phyloP scores from a whole-genome alignment of 92 coral and sea anemone species.

The Chrysogorgia sp. region DNA sequence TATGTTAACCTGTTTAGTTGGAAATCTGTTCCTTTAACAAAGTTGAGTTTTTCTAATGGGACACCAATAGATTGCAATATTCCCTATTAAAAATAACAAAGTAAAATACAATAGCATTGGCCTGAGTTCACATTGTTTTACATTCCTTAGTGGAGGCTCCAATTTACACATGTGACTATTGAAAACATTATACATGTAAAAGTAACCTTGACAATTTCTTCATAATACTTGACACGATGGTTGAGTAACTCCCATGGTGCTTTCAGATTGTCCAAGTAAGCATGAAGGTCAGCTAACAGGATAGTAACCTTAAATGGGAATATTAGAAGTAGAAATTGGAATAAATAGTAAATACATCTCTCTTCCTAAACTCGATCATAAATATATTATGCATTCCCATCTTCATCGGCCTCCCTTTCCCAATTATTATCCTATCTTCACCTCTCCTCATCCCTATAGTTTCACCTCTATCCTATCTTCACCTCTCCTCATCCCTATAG shows the following conservation, averaged over 20 bases:
- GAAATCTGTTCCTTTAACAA: conserved; percentile 88
- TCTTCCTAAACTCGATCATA: background rate
- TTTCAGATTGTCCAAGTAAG: conserved; percentile 90
- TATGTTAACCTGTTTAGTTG: conserved; percentile 90
- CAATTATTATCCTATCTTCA: too few relatives aligned
- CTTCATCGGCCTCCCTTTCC: too few relatives aligned
- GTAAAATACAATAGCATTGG: background rate
- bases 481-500: too few relatives aligned
- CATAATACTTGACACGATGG: conserved; percentile 87
- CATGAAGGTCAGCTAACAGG: conserved; percentile 94
- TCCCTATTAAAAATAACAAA: conserved; percentile 57
- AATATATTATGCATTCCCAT: too few relatives aligned
- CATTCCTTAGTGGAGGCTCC: background rate
- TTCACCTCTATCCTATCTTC: too few relatives aligned
- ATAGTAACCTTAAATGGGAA: conserved; percentile 72
- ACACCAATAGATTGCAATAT: conserved; percentile 91
- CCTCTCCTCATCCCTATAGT: too few relatives aligned
- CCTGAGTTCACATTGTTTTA: too few relatives aligned
- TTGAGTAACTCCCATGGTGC: conserved; percentile 97
- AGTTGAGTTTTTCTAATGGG: conserved; percentile 85
- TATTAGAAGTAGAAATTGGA: background rate
- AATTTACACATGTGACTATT: background rate
- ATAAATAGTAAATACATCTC: background rate
- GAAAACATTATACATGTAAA: background rate
- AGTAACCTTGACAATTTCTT: conserved; percentile 84